Percentiles rank a stretch among this genome's conserved stretches.
Conservation (phyloP, 1,140 invertebrate genomes). For the Fopius arisanus region DNA sequence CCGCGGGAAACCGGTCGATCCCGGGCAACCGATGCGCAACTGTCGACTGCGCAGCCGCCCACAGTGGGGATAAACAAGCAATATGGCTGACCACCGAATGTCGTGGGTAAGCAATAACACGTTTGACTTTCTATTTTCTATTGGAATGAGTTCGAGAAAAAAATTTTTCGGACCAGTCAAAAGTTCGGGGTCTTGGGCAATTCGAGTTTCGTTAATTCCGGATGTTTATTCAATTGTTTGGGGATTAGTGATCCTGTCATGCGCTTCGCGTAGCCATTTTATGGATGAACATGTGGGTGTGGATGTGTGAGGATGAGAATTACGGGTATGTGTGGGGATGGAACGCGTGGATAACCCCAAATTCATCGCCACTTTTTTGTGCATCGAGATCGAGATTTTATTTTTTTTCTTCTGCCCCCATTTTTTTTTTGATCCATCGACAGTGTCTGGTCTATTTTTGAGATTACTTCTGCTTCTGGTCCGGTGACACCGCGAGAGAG, state of each 20-base stretch:
- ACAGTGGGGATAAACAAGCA: slow-evolving; percentile 22
- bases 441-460: too few species aligned
- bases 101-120: slow-evolving; percentile 14
- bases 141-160: slow-evolving; percentile 12
- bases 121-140: slow-evolving; percentile 15
- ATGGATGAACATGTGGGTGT: slow-evolving; percentile 10
- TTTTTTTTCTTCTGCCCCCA: too few species aligned
- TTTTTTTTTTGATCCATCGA: too few species aligned
- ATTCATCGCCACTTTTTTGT: background rate
- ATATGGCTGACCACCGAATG: slow-evolving; percentile 25
- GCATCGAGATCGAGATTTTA: too few species aligned
- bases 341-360: background rate
- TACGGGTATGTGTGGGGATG: background rate
- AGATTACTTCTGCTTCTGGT: too few species aligned
- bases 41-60: slow-evolving; percentile 31
- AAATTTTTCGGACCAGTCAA: background rate
- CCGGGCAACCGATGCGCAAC: slow-evolving; percentile 27
- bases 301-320: slow-evolving; percentile 19
- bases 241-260: background rate
- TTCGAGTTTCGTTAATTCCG: background rate
- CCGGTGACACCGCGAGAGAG: too few species aligned
- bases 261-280: slow-evolving; percentile 20
- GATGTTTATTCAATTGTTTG: background rate
- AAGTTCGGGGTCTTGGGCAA: background rate
- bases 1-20: slow-evolving; percentile 46